Evolutionary conservation across 2,888 invertebrate species (phyloP).

Genomic region (Agonopterix heracliana): DNA sequence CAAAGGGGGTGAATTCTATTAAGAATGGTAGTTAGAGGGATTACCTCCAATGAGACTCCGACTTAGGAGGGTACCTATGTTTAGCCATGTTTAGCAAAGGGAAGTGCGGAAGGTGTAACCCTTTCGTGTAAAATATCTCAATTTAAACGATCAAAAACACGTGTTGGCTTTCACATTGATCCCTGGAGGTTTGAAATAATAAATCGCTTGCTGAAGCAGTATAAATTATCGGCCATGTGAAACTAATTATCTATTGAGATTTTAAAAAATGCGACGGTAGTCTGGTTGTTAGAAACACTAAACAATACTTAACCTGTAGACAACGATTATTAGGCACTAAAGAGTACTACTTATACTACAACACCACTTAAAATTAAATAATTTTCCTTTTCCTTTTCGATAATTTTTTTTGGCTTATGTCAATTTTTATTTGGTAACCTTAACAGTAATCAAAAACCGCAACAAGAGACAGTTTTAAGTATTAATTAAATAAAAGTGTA

Average conservation of each 20-base stretch:
- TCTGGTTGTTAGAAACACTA: no score
- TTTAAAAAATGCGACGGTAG: no score
- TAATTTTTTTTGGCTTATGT: no score
- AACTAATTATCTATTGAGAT: background rate
- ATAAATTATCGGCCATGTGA: constrained; percentile 28
- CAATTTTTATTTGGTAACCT: no score
- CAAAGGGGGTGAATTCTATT: constrained; percentile 57
- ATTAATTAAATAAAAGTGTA: no score
- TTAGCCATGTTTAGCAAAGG: constrained; percentile 59
- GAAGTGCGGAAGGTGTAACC: constrained; percentile 52
- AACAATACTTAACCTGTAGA: no score
- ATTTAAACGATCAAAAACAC: constrained; percentile 64
- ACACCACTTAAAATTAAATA: no score
- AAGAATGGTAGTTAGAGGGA: constrained; percentile 48
- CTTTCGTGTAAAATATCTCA: constrained; percentile 68
- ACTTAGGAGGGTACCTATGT: constrained; percentile 33
- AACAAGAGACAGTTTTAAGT: no score
- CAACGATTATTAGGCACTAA: no score
- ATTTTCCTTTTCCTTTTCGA: no score
- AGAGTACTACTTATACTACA: no score
- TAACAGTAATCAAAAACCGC: no score
- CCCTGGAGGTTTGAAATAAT: constrained; percentile 48
- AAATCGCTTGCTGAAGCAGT: constrained; percentile 46
- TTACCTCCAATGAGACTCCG: constrained; percentile 51
- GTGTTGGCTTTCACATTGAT: constrained; percentile 61